Percentiles rank a stretch among this genome's conserved stretches.
phyloP scores from a whole-genome alignment of 2,113 vertebrate genomes.

The Scophthalmus maximus region DNA sequence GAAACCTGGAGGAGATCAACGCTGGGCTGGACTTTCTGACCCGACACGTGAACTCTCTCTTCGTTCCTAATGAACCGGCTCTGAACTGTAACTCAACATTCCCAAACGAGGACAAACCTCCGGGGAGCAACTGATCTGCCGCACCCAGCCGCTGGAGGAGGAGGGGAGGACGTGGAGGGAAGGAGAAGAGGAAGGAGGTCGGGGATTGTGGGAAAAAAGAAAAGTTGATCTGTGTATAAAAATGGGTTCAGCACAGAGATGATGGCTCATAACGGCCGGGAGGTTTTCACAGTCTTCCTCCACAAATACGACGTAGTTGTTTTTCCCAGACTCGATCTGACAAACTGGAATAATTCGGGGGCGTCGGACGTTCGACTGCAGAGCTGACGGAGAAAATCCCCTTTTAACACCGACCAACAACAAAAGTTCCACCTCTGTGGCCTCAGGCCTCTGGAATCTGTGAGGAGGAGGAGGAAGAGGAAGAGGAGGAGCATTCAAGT shows the following conservation, averaged over 20 bases:
- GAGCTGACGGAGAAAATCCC: constrained; percentile 45
- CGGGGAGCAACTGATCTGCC: constrained; percentile 14
- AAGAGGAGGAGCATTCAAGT: neutral
- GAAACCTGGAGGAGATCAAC: neutral
- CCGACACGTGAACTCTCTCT: neutral
- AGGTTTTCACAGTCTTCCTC: constrained; percentile 30
- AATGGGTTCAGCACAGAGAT: constrained; percentile 29
- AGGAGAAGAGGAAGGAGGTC: constrained; percentile 15
- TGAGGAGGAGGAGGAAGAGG: constrained; percentile 18
- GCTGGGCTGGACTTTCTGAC: no score
- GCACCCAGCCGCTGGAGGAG: constrained; percentile 38
- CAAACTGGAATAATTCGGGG: constrained; percentile 31
- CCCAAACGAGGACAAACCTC: constrained; percentile 18
- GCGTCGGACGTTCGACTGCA: constrained; percentile 36
- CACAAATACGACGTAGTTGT: constrained; percentile 62
- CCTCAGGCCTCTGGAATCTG: constrained; percentile 15
- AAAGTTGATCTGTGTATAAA: constrained; percentile 46
- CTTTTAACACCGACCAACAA: constrained; percentile 25
- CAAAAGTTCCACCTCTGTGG: constrained; percentile 19
- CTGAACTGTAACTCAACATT: constrained; percentile 6
- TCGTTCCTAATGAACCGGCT: neutral
- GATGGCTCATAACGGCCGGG: constrained; percentile 41
- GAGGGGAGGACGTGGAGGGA: constrained; percentile 22
- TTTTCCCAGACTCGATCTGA: constrained; percentile 36
- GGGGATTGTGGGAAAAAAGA: neutral